Base-by-base conservation (phyloP, 2,888 invertebrate species). In the Arenicola marina region DNA sequence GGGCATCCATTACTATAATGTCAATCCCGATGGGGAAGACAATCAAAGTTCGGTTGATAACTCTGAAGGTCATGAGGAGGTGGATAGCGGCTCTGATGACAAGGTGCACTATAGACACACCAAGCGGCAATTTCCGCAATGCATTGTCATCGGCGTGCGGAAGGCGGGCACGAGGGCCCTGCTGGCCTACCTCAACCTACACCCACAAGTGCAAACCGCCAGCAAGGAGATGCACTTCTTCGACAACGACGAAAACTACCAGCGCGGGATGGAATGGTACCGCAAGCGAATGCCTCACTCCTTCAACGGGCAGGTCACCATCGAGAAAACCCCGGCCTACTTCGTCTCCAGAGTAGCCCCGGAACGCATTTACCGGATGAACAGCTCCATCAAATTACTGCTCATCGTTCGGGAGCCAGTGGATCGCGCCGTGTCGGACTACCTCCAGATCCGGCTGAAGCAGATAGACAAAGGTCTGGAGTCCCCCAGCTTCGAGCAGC, bases 281-380 rank as follows among this genome's bases (percentile, higher is more conserved):
- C 68, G 76, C 24, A 75, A 77, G 51, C 11, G 93, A 82, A 96
- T 96, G 95, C 96, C 96, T 15, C 90, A 91, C 77, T 93, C 95
- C 1, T 92, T 91, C 84, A 89, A 90, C 68, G 92, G 92, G 46
- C 95, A 96, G 84, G 91, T 95, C 72, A 95, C 95, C 62, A 92
- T 96, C 74, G 98, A 98, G 84, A 98, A 98, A 85, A 96, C 95
- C 75, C 98, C 98, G 3, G 94, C 94, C 77, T 98, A 98, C 85
- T 98, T 98, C 85, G 93, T 96, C 51, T 94, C 94, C 61, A 91
- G 92, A n/a, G 91, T 92, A 88, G 96, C 94, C 43, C 96, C 98
- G 11, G 92, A 94, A 84, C 87, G 98, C 68, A 93, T 99, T 59
- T 88, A 91, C 73, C 92, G 92, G 64, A 95, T 98, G 93, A 95